Conservation (phyloP, 2,888 invertebrate species). For the Thecophora atra region DNA sequence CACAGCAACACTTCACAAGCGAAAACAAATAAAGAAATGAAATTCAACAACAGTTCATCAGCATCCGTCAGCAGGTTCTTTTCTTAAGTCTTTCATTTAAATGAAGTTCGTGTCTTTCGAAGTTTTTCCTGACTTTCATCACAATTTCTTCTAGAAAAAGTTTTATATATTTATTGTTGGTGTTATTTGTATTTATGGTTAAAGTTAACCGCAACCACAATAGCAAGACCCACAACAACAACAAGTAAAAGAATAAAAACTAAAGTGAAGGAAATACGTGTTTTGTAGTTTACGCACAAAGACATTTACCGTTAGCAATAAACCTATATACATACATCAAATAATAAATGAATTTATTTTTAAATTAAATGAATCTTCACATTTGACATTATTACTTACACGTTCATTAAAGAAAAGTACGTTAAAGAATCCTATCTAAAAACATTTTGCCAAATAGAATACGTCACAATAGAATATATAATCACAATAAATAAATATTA, state of each 20-base stretch:
- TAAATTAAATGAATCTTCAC: background rate
- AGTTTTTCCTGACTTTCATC: background rate
- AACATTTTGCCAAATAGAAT: constrained; percentile 29
- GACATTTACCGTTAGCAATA: constrained; percentile 4
- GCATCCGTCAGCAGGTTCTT: constrained; percentile 2
- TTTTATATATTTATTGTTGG: constrained; percentile 15
- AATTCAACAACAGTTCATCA: background rate
- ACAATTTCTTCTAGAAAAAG: background rate
- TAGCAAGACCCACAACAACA: constrained; percentile 3
- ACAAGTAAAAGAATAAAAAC: background rate
- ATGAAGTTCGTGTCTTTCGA: constrained; percentile 52
- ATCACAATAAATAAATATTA: too few relatives aligned
- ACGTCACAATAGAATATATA: background rate
- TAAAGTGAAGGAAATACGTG: background rate
- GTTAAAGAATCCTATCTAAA: too few relatives aligned
- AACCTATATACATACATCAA: constrained; percentile 11
- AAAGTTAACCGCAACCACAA: constrained; percentile 6
- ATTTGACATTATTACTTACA: background rate
- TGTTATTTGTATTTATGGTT: constrained; percentile 10
- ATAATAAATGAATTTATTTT: background rate
- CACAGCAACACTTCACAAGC: background rate
- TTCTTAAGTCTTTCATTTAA: constrained; percentile 4
- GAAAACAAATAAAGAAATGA: background rate
- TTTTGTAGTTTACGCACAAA: background rate
- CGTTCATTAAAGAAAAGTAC: background rate